These are phyloP conservation scores for Hyperoplus lanceolatus DNA, from an alignment of 2,797 vertebrate genomes.

Conservation along the genomic window DNA sequence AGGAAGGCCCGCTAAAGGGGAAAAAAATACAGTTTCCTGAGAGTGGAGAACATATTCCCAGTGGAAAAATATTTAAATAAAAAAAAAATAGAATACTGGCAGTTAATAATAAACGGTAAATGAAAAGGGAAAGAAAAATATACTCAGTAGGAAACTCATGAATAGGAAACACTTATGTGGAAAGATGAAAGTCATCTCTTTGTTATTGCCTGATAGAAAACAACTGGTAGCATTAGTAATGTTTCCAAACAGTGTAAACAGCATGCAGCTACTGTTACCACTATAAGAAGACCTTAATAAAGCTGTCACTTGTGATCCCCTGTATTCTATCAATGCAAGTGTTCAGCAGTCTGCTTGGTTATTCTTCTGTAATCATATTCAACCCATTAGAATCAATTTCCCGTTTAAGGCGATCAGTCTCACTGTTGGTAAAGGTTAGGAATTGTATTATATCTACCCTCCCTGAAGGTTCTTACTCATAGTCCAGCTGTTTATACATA, in stretches of 20 bases:
- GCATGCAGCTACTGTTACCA: constrained; percentile 20
- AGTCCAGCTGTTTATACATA: constrained; percentile 1
- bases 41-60: constrained; percentile 5
- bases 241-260: constrained; percentile 39
- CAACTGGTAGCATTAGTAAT: constrained; percentile 25
- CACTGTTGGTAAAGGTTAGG: constrained; percentile 14
- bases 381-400: constrained; percentile 55
- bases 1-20: neutral
- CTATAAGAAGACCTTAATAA: constrained; percentile 42
- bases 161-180: constrained; percentile 16
- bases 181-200: constrained; percentile 41
- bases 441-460: neutral
- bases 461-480: constrained; percentile 9
- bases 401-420: constrained; percentile 14
- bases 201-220: constrained; percentile 33
- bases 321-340: constrained; percentile 27
- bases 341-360: constrained; percentile 36
- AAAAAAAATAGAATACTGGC: constrained; percentile 12
- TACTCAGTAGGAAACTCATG: constrained; percentile 1
- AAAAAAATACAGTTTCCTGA: constrained; percentile 23
- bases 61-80: neutral
- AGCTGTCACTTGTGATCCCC: constrained; percentile 52
- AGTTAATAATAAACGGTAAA: constrained; percentile 26
- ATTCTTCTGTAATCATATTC: constrained; percentile 40
- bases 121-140: neutral